Evolutionary conservation across 2,888 invertebrate species (phyloP).

Genomic region (Serripes groenlandicus): DNA sequence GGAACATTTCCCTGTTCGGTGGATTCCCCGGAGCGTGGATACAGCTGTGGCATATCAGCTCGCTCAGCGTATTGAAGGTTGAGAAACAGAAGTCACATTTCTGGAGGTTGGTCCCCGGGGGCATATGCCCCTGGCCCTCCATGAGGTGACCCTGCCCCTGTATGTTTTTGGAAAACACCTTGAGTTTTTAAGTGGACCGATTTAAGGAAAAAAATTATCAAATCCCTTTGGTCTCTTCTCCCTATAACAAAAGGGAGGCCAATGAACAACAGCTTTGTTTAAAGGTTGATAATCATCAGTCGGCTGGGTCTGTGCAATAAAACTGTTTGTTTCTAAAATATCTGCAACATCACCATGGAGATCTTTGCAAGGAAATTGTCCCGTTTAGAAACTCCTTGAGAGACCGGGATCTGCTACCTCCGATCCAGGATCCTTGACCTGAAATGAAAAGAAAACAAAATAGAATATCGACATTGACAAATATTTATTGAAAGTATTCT

Average conservation of each 20-base stretch:
- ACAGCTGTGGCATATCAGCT: constrained; percentile 18
- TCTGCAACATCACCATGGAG: neutral
- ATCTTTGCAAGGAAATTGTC: neutral
- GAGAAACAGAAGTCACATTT: constrained; percentile 18
- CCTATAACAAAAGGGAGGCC: no score
- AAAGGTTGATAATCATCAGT: neutral
- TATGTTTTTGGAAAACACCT: neutral
- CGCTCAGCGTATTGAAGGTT: constrained; percentile 1
- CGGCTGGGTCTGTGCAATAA: neutral
- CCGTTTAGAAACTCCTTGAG: neutral
- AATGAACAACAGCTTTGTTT: neutral
- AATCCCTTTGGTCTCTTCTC: neutral
- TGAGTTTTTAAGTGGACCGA: neutral
- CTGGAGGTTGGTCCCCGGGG: constrained; percentile 7
- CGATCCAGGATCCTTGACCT: no score
- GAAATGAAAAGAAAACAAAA: no score
- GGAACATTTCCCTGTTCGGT: constrained; percentile 12
- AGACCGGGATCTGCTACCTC: no score
- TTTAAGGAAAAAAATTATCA: neutral
- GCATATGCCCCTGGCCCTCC: constrained; percentile 14
- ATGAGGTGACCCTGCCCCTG: neutral
- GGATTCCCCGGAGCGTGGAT: constrained; percentile 16
- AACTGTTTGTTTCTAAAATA: neutral
- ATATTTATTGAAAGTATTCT: no score
- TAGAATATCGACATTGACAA: no score